phyloP scores from a whole-genome alignment of 2,113 vertebrate species.

The Eolophus roseicapilla region DNA sequence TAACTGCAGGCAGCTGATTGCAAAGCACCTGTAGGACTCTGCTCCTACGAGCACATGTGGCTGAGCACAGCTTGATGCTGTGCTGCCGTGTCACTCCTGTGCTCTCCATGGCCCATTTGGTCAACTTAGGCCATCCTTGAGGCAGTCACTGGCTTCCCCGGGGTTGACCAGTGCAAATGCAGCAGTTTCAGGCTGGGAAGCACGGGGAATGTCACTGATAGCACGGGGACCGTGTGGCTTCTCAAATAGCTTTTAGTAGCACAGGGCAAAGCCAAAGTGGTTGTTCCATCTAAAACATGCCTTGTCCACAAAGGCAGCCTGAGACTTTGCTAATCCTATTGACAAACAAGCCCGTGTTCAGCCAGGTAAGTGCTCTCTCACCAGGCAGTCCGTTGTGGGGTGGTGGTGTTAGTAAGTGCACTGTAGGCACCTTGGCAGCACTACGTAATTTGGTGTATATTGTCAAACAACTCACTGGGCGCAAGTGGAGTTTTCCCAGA shows the following conservation, averaged over 20 bases:
- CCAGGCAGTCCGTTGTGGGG: fast-evolving
- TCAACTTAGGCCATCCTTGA: fast-evolving
- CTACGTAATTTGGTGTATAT: neutral
- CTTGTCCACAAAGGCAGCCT: neutral
- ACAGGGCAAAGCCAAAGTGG: neutral
- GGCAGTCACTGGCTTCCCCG: neutral
- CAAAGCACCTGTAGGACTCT: neutral
- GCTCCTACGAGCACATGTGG: fast-evolving
- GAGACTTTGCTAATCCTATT: neutral
- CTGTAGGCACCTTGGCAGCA: neutral
- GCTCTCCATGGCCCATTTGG: neutral
- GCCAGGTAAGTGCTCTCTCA: neutral
- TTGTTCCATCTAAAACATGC: neutral
- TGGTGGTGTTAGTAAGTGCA: neutral
- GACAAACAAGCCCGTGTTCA: neutral
- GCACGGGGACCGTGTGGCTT: neutral
- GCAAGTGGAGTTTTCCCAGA: neutral
- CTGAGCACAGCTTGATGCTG: fast-evolving
- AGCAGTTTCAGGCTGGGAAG: neutral
- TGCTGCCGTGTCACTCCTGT: fast-evolving
- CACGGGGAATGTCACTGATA: neutral
- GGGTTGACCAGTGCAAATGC: neutral
- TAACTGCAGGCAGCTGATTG: neutral
- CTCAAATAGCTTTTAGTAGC: neutral
- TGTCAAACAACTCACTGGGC: neutral